A percentile compares a stretch with the other conserved stretches of the same genome.
These are phyloP conservation scores for Margaritifera margaritifera DNA, from an alignment of 2,888 invertebrate genomes.

Conservation along the genomic window DNA sequence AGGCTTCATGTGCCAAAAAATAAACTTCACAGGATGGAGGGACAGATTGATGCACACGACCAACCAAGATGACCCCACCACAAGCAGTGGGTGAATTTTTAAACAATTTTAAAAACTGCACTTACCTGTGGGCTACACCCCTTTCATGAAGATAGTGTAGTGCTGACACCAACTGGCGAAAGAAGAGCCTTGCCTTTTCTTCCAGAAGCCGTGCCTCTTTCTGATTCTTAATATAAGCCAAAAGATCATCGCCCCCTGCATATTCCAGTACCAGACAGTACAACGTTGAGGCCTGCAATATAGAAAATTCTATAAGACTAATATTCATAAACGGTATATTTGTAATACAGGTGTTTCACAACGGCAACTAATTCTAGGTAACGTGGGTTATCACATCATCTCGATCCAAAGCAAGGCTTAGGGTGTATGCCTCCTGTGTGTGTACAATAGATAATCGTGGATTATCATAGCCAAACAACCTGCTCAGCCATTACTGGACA, in stretches of 20 bases:
- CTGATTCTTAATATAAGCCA: slow-evolving; percentile 79
- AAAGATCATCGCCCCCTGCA: slow-evolving; percentile 82
- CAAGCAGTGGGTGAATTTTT: no score
- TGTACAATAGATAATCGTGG: no score
- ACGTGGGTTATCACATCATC: no score
- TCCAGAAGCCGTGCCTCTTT: slow-evolving; percentile 77
- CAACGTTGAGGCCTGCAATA: slow-evolving; percentile 79
- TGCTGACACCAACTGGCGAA: slow-evolving; percentile 81
- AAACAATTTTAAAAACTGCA: background rate
- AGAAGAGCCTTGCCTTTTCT: slow-evolving; percentile 76
- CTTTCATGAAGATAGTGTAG: slow-evolving; percentile 81
- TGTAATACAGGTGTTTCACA: background rate
- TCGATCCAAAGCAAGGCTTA: no score
- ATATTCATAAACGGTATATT: background rate
- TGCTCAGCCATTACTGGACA: no score
- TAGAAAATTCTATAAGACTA: slow-evolving; percentile 2
- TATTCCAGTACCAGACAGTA: slow-evolving; percentile 85
- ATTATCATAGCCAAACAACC: no score
- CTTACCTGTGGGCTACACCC: slow-evolving; percentile 81
- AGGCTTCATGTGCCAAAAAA: no score
- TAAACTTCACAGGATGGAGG: no score
- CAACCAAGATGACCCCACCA: no score
- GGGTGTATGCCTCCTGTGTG: no score
- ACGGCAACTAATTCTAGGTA: background rate
- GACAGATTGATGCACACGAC: no score